Base-by-base conservation (phyloP, 2,113 vertebrate genomes). In the Pedetes capensis region DNA sequence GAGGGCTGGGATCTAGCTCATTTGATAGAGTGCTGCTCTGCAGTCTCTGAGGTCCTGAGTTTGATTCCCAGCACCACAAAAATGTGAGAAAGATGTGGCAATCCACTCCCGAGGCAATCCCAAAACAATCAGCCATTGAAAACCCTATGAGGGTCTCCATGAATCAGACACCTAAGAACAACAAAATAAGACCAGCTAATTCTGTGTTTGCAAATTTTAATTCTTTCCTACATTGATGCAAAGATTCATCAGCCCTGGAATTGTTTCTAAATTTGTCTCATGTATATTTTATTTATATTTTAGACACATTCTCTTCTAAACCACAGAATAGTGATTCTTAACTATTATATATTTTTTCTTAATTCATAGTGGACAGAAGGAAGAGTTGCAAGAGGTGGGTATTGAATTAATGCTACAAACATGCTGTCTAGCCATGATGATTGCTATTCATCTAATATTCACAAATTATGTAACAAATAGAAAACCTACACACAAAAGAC, bases 291-390 rank as follows among this genome's bases (percentile, higher is more conserved):
- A 63, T 57, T 79, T 87, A 66, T 68, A 59, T 44, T 90, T 93
- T 55, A 74, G 47, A 49, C n/a, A n/a, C n/a, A n/a, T 85, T 63
- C 63, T 17, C 12, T 82, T 92, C 95, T 49, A 64, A 87, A 85
- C 3, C 44, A 51, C 25, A 72, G 34, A 76, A n/a, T 18, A 49
- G 4, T 69, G 57, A 57, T 71, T 95, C 37, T 75, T 81, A 83
- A 57, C 25, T 87, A 80, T 57, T 57, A 18, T 13, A 51, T 69
- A 29, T 37, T 89, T 69, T 47, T 23, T n/a, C 37, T 76, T 68
- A 86, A 82, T 81, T 83, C 12, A 4, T 5, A 88, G 34, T 53
- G 22, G 87, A 20, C 4, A 69, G 32, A 87, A 16, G 8, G 27
- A 80, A 69, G 27, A 69, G 16, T 34, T 81, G 16, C n/a, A 32